Evolutionary conservation across 2,797 vertebrate genomes (phyloP).

Genomic region (Gouania willdenowi): DNA sequence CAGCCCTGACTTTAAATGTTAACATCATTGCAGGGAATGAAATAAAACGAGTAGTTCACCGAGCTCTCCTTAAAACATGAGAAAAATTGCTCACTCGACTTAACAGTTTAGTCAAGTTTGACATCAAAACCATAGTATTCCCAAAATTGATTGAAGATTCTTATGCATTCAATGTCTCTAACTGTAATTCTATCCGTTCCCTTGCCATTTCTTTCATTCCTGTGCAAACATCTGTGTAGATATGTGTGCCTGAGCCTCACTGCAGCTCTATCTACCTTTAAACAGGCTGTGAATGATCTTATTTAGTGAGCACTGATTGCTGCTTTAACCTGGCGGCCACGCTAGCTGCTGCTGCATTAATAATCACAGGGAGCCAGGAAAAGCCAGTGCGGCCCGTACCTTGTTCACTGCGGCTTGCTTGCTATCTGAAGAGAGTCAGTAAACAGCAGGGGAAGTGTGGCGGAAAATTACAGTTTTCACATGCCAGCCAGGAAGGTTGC

Average conservation of each 20-base stretch:
- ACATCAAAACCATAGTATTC: too few relatives aligned
- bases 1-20: too few relatives aligned
- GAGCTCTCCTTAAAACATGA: too few relatives aligned
- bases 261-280: conserved; percentile 49
- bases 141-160: too few relatives aligned
- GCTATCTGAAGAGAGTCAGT: conserved; percentile 69
- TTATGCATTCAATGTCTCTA: too few relatives aligned
- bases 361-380: conserved; percentile 63
- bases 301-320: conserved; percentile 71
- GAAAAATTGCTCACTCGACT: too few relatives aligned
- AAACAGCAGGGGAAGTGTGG: conserved; percentile 76
- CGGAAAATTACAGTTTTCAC: conserved; percentile 77
- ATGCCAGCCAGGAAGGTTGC: conserved; percentile 65
- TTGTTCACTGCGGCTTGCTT: conserved; percentile 58
- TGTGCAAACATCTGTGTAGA: conserved; percentile 3
- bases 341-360: conserved; percentile 72
- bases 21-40: too few relatives aligned
- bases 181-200: conserved; percentile 3
- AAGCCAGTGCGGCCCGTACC: conserved; percentile 62
- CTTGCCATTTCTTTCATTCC: conserved; percentile 11
- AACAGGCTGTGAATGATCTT: conserved; percentile 74
- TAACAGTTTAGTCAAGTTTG: too few relatives aligned
- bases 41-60: too few relatives aligned
- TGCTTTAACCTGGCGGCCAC: conserved; percentile 74
- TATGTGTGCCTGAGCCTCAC: conserved; percentile 23